Evolutionary conservation across 2,113 vertebrate genomes (phyloP), one percentile per base, ranked within the genome.

Genomic region (Rhinichthys klamathensis): DNA sequence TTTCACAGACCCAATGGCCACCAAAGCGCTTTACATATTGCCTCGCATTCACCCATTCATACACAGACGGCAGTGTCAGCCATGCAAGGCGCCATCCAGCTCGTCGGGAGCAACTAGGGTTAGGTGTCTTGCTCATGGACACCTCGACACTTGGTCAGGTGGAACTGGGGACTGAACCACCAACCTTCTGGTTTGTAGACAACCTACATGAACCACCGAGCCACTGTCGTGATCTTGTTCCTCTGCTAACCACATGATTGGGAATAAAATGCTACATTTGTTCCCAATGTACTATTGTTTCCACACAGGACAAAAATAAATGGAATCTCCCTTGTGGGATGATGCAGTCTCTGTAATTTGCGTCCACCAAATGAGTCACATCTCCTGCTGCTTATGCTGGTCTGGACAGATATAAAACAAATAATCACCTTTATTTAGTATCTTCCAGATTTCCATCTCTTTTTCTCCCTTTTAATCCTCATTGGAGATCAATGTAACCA

Each of bases 271-370:
- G 32, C 54, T 60, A 41, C 32, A 80, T 80, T 80, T 65, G 78
- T 9, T 80, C 15, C 58, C 16, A 32, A 3, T 81, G 80, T 65
- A 30, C 38, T 65, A 81, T 81, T 81, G 80, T 69, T 69, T 69
- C 61, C 61, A 81, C 25, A 51, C 80, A 25, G 23, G 12, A 80
- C 35, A 2, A 44, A 25, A 80, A 81, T 51, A 81, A 51, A 35
- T 21, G 27, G 61, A 49, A 67, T 69, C 44, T 69, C 60, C 60
- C 60, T 46, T 65, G 35, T 80, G 78, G n/a, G 78, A 80, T 80
- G 38, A 80, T 46, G n/a, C 58, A 61, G 78, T 76, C 44, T 80
- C 58, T 44, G 6, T 44, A 46, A 80, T 80, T 80, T 63, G 78
- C 38, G 41, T 63, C 38, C 38, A 58, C 30, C 18, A 35, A 78